Base-by-base conservation (phyloP, 2,113 vertebrate genomes). In the Zingel zingel region DNA sequence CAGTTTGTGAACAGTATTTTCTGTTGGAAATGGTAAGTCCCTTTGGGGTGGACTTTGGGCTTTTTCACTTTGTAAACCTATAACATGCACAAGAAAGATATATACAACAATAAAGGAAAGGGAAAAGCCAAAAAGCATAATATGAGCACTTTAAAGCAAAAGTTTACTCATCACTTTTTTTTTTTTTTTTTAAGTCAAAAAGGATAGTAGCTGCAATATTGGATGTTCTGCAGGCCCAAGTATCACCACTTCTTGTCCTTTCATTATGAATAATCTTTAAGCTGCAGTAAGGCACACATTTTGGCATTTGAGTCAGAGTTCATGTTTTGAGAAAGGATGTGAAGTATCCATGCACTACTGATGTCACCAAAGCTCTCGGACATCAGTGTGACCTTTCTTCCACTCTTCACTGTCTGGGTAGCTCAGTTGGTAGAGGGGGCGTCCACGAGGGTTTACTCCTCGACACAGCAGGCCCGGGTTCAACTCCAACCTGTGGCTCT, bases 261-360 rank as follows among this genome's bases (percentile, higher is more conserved):
- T 48, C 12, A 61, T 50, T n/a, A 61, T 61, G 18, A 62, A 50
- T 50, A 5, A n/a, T 62, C 45, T 58, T 50, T 36, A 23, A 23
- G 54, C 25, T 45, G 18, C 36, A 19, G 21, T 62, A 16, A 62
- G 56, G 13, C 16, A 30, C 36, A n/a, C 6, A 33, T n/a, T 50
- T 10, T 62, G 57, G 39, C n/a, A 51, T 74, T 50, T 62, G 15
- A 51, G 19, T 74, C 27, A 62, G 30, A 56, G 19, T 39, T 70
- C 33, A 43, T 69, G 13, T 13, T 54, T 54, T 39, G 18, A 25
- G 14, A 50, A 74, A 16, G 27, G 7, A 14, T 43, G 18, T 53
- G 1, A 58, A 58, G 25, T 36, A 67, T 19, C 25, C 14, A 1
- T 48, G 19, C 25, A n/a, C 3, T 33, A 57, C 23, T 70, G 10